Base-by-base conservation (phyloP, 2,797 vertebrate species). In the Sebastes jordani region DNA sequence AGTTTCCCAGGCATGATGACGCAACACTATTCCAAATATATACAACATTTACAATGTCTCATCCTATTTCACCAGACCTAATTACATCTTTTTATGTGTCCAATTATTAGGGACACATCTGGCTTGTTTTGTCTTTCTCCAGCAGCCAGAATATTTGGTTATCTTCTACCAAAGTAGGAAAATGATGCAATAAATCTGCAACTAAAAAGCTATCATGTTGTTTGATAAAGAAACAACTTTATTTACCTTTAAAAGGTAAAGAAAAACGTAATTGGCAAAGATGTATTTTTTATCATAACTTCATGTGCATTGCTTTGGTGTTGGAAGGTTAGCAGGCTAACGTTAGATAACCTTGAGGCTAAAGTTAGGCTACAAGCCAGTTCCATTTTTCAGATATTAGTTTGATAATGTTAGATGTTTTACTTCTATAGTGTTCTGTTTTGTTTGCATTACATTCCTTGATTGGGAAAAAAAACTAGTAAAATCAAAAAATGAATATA, bases 1-100 rank as follows among this genome's bases (percentile, higher is more conserved):
- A 77, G 38, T 84, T 85, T 78, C 56, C 72, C 64, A 70, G 49
- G 30, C 78, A 52, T 82, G 82, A 87, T 82, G 82, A 86, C 3
- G 49, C 8, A 42, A 66, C 7, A 14, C 29, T 42, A 5, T 18
- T 76, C 46, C 25, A 78, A 74, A 71, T 59, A 30, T 46, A 73
- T 13, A 29, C 0, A 63, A 29, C 11, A 49, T 30, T 2, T 25
- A 60, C 10, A 46, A 23, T 64, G 23, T 60, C 32, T 68, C 8
- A 32, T 69, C 14, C 7, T 4, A 7, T 73, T 75, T 78, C 11
- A 78, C 80, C 13, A 52, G 16, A 80, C 23, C 8, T 78, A 62
- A 85, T 84, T 63, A 79, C 52, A 62, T 83, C 6, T 63, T 60
- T 64, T 46, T n/a, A 27, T 73, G 13, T 23, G 2, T 66, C 10